phyloP scores from a whole-genome alignment of 2,797 vertebrate species.

The Syndactyla subalaris region DNA sequence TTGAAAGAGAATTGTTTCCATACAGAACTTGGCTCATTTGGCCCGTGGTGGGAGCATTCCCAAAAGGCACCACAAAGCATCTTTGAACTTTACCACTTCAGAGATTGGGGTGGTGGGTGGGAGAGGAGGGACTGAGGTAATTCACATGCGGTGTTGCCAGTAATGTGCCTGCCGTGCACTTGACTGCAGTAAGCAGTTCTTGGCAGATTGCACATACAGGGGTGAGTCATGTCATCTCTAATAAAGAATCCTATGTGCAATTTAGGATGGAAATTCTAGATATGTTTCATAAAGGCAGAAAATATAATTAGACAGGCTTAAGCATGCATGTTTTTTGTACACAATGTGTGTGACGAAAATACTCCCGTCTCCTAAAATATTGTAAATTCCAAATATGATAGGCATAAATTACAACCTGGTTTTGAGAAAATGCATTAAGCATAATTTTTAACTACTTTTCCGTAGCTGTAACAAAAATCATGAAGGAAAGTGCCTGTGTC shows the following conservation, averaged over 20 bases:
- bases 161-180: background rate
- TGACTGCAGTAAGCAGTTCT: background rate
- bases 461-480: background rate
- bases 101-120: background rate
- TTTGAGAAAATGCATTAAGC: background rate
- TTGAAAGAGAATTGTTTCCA: background rate
- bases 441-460: background rate
- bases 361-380: background rate
- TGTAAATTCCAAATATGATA: background rate
- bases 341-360: background rate
- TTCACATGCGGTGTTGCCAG: background rate
- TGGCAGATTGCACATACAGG: background rate
- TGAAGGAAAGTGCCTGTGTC: background rate
- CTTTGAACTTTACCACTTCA: background rate
- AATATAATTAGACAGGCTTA: constrained; percentile 27
- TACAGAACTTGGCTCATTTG: background rate
- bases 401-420: accelerated
- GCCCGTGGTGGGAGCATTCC: background rate
- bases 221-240: constrained; percentile 2
- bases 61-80: background rate
- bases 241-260: constrained; percentile 8
- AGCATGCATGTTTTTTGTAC: background rate
- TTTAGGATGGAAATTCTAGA: constrained; percentile 40
- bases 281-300: background rate
- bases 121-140: constrained; percentile 18